Percentiles rank a stretch among this genome's conserved stretches.
Evolutionary conservation across 2,113 vertebrate genomes (phyloP).

Genomic region (Mus pahari): DNA sequence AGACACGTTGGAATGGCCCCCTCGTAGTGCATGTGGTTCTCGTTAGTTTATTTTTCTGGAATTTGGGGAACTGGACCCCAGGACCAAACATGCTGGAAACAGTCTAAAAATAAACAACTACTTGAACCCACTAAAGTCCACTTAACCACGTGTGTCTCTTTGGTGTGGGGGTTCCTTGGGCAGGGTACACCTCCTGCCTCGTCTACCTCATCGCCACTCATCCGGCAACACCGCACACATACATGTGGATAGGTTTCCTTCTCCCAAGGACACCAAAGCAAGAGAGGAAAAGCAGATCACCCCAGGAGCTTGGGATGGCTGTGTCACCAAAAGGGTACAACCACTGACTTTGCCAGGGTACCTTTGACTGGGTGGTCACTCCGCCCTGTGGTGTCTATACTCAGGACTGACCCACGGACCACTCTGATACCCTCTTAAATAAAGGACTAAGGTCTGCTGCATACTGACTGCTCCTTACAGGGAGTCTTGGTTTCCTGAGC

Average conservation of each 20-base stretch:
- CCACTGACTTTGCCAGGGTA: not conserved
- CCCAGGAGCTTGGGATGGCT: not conserved
- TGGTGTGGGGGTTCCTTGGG: constrained; percentile 71
- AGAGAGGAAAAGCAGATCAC: not conserved
- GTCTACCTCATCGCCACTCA: not conserved
- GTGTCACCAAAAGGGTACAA: not conserved
- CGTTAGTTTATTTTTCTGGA: constrained; percentile 78
- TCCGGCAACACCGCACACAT: not conserved
- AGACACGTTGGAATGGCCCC: constrained; percentile 65
- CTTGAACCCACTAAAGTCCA: constrained; percentile 68
- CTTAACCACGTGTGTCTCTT: constrained; percentile 75
- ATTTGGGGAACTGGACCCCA: constrained; percentile 74
- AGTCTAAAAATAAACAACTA: constrained; percentile 80
- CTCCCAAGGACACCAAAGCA: not conserved
- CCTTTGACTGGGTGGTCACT: not conserved
- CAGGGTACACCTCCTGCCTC: constrained; percentile 4
- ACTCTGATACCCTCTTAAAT: not conserved
- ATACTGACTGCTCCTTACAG: not conserved
- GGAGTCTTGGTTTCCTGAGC: constrained; percentile 61
- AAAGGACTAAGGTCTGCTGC: not conserved
- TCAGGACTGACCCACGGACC: not conserved
- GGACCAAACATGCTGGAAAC: constrained; percentile 76
- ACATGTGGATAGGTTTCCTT: not conserved
- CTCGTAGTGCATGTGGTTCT: constrained; percentile 76
- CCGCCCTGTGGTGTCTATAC: not conserved